Percentiles rank a stretch among this genome's conserved stretches.
Conservation (phyloP, 2,113 vertebrate genomes). For the Danio rerio region DNA sequence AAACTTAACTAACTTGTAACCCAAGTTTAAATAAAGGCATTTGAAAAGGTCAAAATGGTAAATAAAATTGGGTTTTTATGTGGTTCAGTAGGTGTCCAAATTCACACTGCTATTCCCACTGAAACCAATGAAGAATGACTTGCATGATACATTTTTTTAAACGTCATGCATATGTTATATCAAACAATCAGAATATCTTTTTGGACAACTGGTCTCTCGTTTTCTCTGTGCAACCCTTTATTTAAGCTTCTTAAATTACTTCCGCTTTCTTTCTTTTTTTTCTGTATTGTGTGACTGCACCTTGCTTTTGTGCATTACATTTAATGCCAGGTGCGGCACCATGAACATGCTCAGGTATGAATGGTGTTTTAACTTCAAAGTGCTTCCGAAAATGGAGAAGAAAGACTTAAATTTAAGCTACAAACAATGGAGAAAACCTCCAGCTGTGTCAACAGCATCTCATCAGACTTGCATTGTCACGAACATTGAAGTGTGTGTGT, state of each 20-base stretch:
- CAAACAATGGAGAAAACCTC: slow-evolving; percentile 65
- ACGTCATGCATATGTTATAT: not conserved
- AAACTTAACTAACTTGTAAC: no score
- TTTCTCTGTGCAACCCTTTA: slow-evolving; percentile 1
- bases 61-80: no score
- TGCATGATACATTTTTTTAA: not conserved
- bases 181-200: slow-evolving; percentile 44
- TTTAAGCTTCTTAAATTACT: slow-evolving; percentile 53
- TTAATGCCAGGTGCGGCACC: slow-evolving; percentile 73
- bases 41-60: no score
- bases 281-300: slow-evolving; percentile 50
- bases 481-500: not conserved
- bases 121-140: no score
- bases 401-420: slow-evolving; percentile 65
- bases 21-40: no score
- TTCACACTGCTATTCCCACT: no score
- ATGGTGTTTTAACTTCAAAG: slow-evolving; percentile 71
- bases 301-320: slow-evolving; percentile 64
- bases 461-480: not conserved
- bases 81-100: no score
- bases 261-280: slow-evolving; percentile 54
- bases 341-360: slow-evolving; percentile 64
- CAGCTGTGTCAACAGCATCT: slow-evolving; percentile 76
- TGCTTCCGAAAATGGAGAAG: slow-evolving; percentile 55
- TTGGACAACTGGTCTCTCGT: slow-evolving; percentile 25